A percentile compares a stretch with the other conserved stretches of the same genome.
These are phyloP conservation scores for Acronicta alni DNA, from an alignment of 2,888 invertebrate species.

Conservation along the genomic window DNA sequence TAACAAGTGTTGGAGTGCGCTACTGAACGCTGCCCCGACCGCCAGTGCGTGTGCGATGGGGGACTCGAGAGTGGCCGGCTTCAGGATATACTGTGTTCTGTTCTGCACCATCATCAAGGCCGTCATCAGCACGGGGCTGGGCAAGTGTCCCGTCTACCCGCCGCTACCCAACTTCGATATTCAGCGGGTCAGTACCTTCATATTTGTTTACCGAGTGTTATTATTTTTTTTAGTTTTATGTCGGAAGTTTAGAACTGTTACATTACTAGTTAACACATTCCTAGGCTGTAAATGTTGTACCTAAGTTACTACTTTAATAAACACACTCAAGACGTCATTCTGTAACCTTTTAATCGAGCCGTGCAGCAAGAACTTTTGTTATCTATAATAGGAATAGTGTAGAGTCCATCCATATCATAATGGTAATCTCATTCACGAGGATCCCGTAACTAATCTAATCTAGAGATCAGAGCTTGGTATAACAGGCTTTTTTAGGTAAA, in stretches of 20 bases:
- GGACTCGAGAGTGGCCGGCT: slow-evolving; percentile 71
- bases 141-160: slow-evolving; percentile 91
- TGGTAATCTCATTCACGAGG: too few species aligned
- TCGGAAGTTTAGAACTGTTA: slow-evolving; percentile 8
- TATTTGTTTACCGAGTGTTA: background rate
- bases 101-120: slow-evolving; percentile 66
- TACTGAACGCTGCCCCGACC: slow-evolving; percentile 30
- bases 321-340: too few species aligned
- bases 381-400: too few species aligned
- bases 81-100: slow-evolving; percentile 66
- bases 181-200: slow-evolving; percentile 87
- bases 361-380: too few species aligned
- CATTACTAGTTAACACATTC: background rate
- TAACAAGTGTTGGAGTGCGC: slow-evolving; percentile 45
- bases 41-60: slow-evolving; percentile 71
- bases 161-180: slow-evolving; percentile 91
- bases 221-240: slow-evolving; percentile 26
- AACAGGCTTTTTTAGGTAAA: too few species aligned
- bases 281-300: background rate
- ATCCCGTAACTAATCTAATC: too few species aligned
- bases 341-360: too few species aligned
- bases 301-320: too few species aligned
- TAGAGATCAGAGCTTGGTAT: too few species aligned
- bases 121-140: slow-evolving; percentile 88
- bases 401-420: too few species aligned